phyloP scores from a whole-genome alignment of 2,888 invertebrate species.

The Opisthograptis luteolata region DNA sequence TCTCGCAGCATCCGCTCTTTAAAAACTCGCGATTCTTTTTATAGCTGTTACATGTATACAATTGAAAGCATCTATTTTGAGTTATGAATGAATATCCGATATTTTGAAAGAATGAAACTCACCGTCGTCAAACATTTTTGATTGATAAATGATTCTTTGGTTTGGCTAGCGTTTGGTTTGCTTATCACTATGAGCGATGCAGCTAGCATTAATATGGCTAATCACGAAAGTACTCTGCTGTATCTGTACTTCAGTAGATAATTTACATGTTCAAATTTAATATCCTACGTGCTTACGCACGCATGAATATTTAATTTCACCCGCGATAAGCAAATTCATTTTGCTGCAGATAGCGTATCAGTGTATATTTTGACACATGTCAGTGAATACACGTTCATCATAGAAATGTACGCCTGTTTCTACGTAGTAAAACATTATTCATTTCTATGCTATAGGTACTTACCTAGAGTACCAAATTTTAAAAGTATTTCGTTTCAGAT shows the following conservation, averaged over 20 bases:
- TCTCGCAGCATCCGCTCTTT: conserved; percentile 22
- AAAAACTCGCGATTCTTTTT: conserved; percentile 16
- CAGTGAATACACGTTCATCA: too few relatives aligned
- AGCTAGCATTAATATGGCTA: conserved; percentile 19
- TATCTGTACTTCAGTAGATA: conserved; percentile 15
- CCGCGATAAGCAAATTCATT: conserved; percentile 61
- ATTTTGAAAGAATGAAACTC: not conserved
- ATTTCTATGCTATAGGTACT: too few relatives aligned
- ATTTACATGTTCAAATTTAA: conserved; percentile 21
- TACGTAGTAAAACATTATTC: too few relatives aligned
- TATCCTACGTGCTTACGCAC: conserved; percentile 40
- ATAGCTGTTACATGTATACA: conserved; percentile 1
- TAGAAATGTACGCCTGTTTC: too few relatives aligned
- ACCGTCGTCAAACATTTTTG: not conserved
- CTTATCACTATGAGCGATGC: conserved; percentile 11
- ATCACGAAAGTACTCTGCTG: conserved; percentile 15
- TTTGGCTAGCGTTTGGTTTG: conserved; percentile 7
- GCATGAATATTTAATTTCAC: conserved; percentile 52
- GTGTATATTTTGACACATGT: conserved; percentile 34
- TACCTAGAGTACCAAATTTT: not conserved
- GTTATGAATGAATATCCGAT: not conserved
- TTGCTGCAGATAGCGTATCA: conserved; percentile 48
- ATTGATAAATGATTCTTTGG: not conserved
- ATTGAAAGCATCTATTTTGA: not conserved
- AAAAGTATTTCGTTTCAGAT: too few relatives aligned